Conservation (phyloP, 1,140 invertebrate species). For the Agraylea sexmaculata region DNA sequence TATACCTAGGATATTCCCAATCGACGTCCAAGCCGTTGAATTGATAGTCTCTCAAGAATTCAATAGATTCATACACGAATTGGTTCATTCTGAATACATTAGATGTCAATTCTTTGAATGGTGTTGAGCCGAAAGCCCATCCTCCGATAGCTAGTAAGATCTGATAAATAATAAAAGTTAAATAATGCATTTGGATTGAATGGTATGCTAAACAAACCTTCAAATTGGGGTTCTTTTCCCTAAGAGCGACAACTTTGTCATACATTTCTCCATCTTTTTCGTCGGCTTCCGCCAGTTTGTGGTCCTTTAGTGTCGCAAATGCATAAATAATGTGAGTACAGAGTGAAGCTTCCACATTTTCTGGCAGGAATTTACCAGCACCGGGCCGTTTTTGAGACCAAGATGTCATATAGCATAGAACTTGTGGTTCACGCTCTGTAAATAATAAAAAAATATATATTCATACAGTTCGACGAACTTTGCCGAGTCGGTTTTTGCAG, state of each 20-base stretch:
- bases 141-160: conserved; percentile 85
- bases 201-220: conserved; percentile 45
- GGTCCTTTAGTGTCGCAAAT: conserved; percentile 79
- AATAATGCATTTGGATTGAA: conserved; percentile 4
- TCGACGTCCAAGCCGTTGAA: conserved; percentile 95
- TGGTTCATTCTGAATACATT: conserved; percentile 89
- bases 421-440: conserved; percentile 63
- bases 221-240: conserved; percentile 80
- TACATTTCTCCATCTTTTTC: conserved; percentile 78
- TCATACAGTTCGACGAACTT: not conserved
- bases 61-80: conserved; percentile 88
- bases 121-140: conserved; percentile 86
- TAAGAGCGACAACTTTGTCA: conserved; percentile 66
- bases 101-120: conserved; percentile 84
- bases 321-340: conserved; percentile 92
- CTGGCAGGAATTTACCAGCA: conserved; percentile 72
- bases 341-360: conserved; percentile 73
- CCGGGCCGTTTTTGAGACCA: conserved; percentile 86
- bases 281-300: conserved; percentile 62
- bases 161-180: conserved; percentile 29
- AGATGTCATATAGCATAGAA: conserved; percentile 89
- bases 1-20: conserved; percentile 86
- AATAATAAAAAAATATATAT: conserved; percentile 3
- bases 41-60: conserved; percentile 80
- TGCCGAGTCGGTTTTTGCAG: not conserved